A percentile compares a stretch with the other conserved stretches of the same genome.
These are phyloP conservation scores for Orycteropus afer DNA, from an alignment of 2,113 vertebrate species.

Conservation along the genomic window DNA sequence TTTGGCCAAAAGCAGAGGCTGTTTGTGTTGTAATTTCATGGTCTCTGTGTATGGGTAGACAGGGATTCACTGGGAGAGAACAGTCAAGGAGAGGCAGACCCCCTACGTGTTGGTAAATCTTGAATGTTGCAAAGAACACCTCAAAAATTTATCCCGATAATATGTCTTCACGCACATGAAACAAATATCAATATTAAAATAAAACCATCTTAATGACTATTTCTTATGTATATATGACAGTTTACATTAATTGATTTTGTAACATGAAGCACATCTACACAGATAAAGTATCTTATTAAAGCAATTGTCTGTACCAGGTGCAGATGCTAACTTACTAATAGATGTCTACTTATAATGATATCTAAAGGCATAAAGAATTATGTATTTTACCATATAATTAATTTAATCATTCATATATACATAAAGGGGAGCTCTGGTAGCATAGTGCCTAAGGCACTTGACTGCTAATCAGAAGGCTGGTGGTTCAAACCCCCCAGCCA, in stretches of 20 bases:
- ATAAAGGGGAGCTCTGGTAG: too few relatives aligned
- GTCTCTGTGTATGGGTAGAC: not conserved
- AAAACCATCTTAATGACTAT: not conserved
- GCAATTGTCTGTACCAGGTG: not conserved
- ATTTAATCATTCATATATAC: not conserved
- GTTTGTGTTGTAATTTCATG: not conserved
- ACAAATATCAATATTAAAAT: conserved; percentile 18
- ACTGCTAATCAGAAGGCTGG: too few relatives aligned
- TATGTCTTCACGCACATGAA: not conserved
- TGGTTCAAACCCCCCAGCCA: too few relatives aligned
- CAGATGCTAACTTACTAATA: too few relatives aligned
- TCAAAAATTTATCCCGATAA: not conserved
- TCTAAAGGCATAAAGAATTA: not conserved
- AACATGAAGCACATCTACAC: not conserved
- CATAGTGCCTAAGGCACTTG: too few relatives aligned
- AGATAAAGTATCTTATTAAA: not conserved
- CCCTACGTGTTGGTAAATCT: not conserved
- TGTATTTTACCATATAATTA: not conserved
- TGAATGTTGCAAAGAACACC: not conserved
- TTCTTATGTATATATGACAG: not conserved
- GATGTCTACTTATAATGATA: not conserved
- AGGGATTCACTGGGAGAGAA: not conserved
- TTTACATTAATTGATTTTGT: conserved; percentile 5
- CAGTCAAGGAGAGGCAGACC: not conserved
- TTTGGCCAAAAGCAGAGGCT: not conserved